Conservation (phyloP, 2,888 invertebrate genomes). For the Bellardia pandia region DNA sequence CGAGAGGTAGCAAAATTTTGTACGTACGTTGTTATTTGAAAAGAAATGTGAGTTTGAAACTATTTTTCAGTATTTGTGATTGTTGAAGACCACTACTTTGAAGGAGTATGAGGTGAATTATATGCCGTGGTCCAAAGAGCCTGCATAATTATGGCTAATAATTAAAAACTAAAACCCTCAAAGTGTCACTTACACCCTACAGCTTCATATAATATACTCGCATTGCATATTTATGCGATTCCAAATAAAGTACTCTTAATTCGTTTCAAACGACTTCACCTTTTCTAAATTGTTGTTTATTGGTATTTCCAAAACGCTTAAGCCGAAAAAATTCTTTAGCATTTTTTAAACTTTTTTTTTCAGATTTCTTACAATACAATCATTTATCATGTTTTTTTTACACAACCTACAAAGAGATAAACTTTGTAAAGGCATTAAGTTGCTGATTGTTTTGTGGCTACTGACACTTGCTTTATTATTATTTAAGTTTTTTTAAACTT, state of each 20-base stretch:
- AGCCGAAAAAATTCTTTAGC: slow-evolving; percentile 32
- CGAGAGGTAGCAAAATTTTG: slow-evolving; percentile 17
- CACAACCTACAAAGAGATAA: slow-evolving; percentile 71
- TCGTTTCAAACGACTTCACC: neutral
- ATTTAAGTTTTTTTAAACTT: slow-evolving; percentile 7
- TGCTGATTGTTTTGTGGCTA: slow-evolving; percentile 73
- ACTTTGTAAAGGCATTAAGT: slow-evolving; percentile 74
- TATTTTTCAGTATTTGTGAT: no score
- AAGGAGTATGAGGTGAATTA: no score
- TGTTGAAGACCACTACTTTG: neutral
- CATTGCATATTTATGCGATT: no score
- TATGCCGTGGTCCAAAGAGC: no score
- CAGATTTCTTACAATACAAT: slow-evolving; percentile 44
- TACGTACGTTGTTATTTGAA: slow-evolving; percentile 25
- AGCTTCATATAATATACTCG: no score
- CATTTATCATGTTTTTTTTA: slow-evolving; percentile 71
- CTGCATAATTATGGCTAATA: no score
- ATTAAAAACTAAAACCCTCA: no score
- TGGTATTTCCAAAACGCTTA: slow-evolving; percentile 29
- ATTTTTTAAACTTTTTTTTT: neutral
- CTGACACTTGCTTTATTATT: slow-evolving; percentile 72
- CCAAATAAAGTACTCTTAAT: neutral
- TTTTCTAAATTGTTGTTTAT: slow-evolving; percentile 17
- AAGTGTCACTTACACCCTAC: no score
- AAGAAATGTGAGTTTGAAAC: neutral